Conservation (phyloP, 2,113 vertebrate species). For the Noturus placidus region DNA sequence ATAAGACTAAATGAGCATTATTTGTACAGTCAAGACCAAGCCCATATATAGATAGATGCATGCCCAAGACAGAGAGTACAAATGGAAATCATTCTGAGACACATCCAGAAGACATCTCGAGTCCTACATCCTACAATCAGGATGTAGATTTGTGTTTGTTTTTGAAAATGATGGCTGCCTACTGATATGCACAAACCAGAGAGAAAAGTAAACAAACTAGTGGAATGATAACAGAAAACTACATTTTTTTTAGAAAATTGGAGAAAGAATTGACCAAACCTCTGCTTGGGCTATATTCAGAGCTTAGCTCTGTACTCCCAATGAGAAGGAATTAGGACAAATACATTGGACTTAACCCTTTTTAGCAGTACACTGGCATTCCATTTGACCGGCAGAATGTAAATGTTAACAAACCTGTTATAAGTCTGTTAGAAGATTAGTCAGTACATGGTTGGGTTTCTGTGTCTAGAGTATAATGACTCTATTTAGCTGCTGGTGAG, state of each 20-base stretch:
- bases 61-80: background rate
- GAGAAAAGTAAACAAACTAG: background rate
- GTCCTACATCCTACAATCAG: background rate
- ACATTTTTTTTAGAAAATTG: background rate
- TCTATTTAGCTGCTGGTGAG: no score
- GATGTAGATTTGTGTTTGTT: background rate
- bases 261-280: background rate
- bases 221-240: background rate
- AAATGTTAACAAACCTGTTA: no score
- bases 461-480: no score
- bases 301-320: no score
- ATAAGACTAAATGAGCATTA: background rate
- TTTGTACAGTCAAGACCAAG: background rate
- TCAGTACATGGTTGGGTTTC: no score
- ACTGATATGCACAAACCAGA: background rate
- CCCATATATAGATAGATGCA: background rate
- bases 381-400: no score
- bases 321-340: no score
- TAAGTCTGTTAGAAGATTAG: no score
- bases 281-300: no score
- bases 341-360: background rate
- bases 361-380: no score
- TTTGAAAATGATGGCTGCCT: no score
- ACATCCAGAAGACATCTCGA: background rate
- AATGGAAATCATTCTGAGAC: background rate